Conservation (phyloP, 2,888 invertebrate genomes). For the Polyploca ridens region DNA sequence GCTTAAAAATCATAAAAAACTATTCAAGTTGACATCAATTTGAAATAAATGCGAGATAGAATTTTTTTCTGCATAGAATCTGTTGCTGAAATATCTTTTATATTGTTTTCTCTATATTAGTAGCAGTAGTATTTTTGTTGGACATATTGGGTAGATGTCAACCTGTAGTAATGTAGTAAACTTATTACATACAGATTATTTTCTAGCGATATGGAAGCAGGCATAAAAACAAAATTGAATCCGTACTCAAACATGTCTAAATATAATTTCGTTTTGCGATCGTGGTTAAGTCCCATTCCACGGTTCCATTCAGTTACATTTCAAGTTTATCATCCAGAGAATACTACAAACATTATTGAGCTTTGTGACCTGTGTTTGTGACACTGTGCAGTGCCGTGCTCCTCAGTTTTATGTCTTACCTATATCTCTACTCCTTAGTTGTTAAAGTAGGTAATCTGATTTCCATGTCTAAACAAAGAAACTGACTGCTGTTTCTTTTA, state of each 20-base stretch:
- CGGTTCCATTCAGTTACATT: not conserved
- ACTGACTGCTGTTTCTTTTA: too few species aligned
- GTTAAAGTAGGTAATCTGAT: not conserved
- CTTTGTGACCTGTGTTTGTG: not conserved
- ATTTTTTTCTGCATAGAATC: too few species aligned
- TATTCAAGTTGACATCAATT: too few species aligned
- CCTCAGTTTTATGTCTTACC: constrained; percentile 6
- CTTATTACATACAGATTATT: too few species aligned
- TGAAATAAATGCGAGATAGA: too few species aligned
- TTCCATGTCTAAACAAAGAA: not conserved
- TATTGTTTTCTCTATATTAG: too few species aligned
- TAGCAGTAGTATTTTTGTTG: too few species aligned
- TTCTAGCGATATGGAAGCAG: not conserved
- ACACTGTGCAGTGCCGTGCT: not conserved
- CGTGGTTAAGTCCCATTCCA: not conserved
- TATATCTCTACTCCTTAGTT: not conserved
- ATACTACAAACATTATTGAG: not conserved
- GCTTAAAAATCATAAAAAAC: too few species aligned
- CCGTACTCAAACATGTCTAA: not conserved
- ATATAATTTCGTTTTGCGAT: not conserved
- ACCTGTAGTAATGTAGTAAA: too few species aligned
- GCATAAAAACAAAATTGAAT: not conserved
- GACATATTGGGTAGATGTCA: too few species aligned
- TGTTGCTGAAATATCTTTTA: too few species aligned
- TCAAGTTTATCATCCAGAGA: not conserved